Evolutionary conservation across 2,797 vertebrate genomes (phyloP), one percentile per base, ranked within the genome.

Genomic region (Odontamblyopus lacepedii): DNA sequence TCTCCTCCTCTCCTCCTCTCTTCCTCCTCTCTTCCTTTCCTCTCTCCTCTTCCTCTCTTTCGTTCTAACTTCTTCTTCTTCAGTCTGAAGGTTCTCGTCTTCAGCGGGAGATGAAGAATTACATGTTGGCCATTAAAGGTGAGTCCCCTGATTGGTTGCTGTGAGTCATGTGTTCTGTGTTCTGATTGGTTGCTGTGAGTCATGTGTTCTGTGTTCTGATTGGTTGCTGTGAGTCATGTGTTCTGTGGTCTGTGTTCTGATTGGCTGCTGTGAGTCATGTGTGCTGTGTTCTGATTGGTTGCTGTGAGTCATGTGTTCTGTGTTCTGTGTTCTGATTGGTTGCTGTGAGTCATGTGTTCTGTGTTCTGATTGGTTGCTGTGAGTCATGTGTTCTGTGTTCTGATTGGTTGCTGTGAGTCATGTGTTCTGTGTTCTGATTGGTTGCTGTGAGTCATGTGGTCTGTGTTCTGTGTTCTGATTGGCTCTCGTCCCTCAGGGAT

Each of bases 61-160:
- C 0, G 7, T 26, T 12, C 9, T 56, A 11, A 56, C n/a, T 0
- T 56, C 2, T 2, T 56, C 0, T 23, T 3, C 2, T 87, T 91
- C 89, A 99, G 98, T 93, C 94, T 71, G 98, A 99, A 89, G 98
- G 98, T 62, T 94, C 95, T 59, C 94, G 97, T 74, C 94, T 99
- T 78, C 98, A 99, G 89, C 95, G 96, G 85, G 97, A 99, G 85
- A 93, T 99, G 89, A 96, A 95, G 88, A 94, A 92, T 62, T 99
- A 99, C 92, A 95, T 99, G 95, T 87, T 95, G 70, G 96, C 98
- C 59, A 97, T 98, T 71, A 99, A 99, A 97, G 98, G 98, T 97
- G 15, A n/a, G 13, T 26, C 2, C 11, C 11, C n/a, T n/a, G 41
- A 44, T 44, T 44, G 41, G 41, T 2, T 53, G 50, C 16, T 9